Base-by-base conservation (phyloP, 2,888 invertebrate species). In the Pilophorus perplexus region DNA sequence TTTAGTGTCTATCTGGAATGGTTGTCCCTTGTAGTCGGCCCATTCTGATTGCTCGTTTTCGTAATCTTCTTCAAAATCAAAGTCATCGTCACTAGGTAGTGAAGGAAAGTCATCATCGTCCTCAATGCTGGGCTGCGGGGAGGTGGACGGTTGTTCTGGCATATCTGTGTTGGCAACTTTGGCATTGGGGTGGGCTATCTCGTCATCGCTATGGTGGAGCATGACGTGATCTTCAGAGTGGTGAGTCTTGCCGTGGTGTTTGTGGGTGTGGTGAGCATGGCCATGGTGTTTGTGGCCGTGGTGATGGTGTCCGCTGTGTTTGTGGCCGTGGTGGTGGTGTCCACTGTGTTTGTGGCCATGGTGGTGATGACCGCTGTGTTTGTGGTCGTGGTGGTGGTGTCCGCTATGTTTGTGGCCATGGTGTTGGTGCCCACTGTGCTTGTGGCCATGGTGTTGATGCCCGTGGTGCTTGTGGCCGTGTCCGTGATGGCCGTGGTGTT, bases 291-390 rank as follows among this genome's bases (percentile, higher is more conserved):
- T 50, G 50, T 64, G 64, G 20, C 64, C 50, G 23, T 64, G 64
- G 42, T 71, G 70, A 6, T 72, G 69, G 14, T 40, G 44, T 5
- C 72, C 70, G 22, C 60, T 59, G 28, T 69, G 69, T 28, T 60
- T 60, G 42, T 70, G 72, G 3, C 59, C 57, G 50, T 68, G 68
- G 14, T 67, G 60, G 18, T 57, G 54, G 16, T 70, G 67, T 12
- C 68, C 68, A 12, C 55, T 48, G 28, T 72, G 72, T 48, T 72
- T 70, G 64, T 72, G 73, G 10, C 68, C 67, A 54, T 72, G 72
- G n/a, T 68, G 66, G 10, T 69, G 68, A 12, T 67, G 65, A 2
- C 71, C 72, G 33, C 68, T 67, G 25, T 71, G 72, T 20, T 71
- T 68, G 57, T 72, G 72, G 23, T 54, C 57, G 42, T 72, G 72